Evolutionary conservation across 2,113 vertebrate species (phyloP), one percentile per base, ranked within the genome.

Genomic region (Isichthys henryi): DNA sequence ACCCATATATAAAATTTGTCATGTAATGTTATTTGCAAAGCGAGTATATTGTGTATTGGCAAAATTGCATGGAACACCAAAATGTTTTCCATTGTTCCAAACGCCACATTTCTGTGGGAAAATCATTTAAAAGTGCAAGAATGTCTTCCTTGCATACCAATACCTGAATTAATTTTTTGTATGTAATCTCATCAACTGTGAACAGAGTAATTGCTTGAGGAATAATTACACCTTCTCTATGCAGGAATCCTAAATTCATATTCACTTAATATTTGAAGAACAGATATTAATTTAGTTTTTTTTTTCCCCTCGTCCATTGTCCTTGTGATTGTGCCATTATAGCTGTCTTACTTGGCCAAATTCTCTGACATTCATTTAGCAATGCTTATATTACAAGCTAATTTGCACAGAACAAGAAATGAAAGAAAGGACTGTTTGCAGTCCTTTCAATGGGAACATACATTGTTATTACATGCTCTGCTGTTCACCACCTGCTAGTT

Each of bases 251-350:
- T 49, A 21, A 31, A 66, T 66, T 84, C 39, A 89, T 11, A 31
- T 49, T 77, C 45, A 10, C 35, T 2, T 17, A 86, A 52, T 66
- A 87, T 87, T 70, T 82, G 62, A 90, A 90, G 56, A 31, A 86
- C n/a, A 85, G 90, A 56, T 86, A 90, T 91, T 91, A 89, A 89
- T 77, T 91, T 43, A 43, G 48, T 35, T 46, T 87, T 89, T 90
- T 82, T 70, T 83, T 19, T 50, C n/a, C 83, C 88, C 45, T n/a
- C 58, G 0, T 66, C 9, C 23, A 27, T 66, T 66, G 62, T n/a
- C 62, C n/a, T 27, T 31, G 83, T 92, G 88, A 92, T 90, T 88
- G 91, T 89, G 89, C 90, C 87, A 91, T 93, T 91, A 92, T 88
- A 86, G 90, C 89, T 86, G 66, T 85, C 82, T 17, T 2, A 2